These are phyloP conservation scores for Rhinolophus ferrumequinum DNA, from an alignment of 2,113 vertebrate species.

Conservation along the genomic window DNA sequence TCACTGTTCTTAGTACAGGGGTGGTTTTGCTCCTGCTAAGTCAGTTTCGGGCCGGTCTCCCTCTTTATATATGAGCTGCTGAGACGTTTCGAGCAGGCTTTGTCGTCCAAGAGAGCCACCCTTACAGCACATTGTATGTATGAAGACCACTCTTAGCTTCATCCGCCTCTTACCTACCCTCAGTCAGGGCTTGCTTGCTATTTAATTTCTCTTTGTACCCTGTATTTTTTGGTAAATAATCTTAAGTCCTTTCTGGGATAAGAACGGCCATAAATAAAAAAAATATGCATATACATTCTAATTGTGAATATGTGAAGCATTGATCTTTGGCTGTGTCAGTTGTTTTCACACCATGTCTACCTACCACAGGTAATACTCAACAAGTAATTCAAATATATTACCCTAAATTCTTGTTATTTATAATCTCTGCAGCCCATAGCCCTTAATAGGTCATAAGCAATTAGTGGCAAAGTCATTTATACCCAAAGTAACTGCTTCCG, in stretches of 20 bases:
- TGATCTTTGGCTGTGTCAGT: not conserved
- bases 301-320: not conserved
- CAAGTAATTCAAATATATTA: not conserved
- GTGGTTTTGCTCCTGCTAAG: not conserved
- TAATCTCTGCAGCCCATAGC: not conserved
- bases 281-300: not conserved
- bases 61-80: not conserved
- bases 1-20: not conserved
- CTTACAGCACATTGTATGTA: not conserved
- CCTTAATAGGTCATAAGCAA: conserved; percentile 16
- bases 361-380: not conserved
- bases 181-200: not conserved
- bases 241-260: not conserved
- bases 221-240: not conserved
- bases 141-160: not conserved
- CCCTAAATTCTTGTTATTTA: not conserved
- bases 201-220: not conserved
- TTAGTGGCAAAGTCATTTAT: conserved; percentile 29
- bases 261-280: not conserved
- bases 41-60: not conserved
- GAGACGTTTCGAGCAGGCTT: not conserved
- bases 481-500: conserved; percentile 16
- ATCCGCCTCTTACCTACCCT: not conserved
- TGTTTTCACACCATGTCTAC: not conserved
- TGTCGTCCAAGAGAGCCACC: not conserved